Conservation (phyloP, 1,140 invertebrate species). For the Lasaia peninsularis region DNA sequence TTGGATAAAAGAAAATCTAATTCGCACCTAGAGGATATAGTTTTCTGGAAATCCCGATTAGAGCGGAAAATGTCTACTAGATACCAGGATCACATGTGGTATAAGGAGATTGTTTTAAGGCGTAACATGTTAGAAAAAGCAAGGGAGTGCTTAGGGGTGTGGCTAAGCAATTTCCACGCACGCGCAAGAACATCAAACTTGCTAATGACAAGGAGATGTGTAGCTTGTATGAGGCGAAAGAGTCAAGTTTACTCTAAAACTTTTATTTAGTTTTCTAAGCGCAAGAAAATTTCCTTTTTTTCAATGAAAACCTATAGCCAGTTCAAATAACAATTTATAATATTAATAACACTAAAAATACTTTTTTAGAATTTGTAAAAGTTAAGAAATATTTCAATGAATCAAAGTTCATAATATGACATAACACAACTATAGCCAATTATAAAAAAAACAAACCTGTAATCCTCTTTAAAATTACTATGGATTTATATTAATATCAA, state of each 20-base stretch:
- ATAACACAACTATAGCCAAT: too few relatives aligned
- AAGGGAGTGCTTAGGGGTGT: slow-evolving; percentile 37
- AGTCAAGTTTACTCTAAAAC: neutral
- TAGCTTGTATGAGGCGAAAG: neutral
- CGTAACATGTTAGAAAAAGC: slow-evolving; percentile 36
- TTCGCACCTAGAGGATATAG: slow-evolving; percentile 47
- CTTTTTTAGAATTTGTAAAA: too few relatives aligned
- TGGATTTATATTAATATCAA: neutral
- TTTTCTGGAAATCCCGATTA: slow-evolving; percentile 70
- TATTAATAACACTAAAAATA: too few relatives aligned
- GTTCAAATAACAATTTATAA: too few relatives aligned
- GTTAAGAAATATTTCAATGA: too few relatives aligned
- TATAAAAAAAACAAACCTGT: too few relatives aligned
- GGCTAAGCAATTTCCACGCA: slow-evolving; percentile 41
- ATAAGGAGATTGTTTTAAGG: slow-evolving; percentile 15
- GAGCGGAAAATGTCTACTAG: slow-evolving; percentile 72
- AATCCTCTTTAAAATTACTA: too few relatives aligned
- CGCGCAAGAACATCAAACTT: slow-evolving; percentile 30
- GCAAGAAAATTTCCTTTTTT: too few relatives aligned
- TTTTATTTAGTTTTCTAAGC: too few relatives aligned
- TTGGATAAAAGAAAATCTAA: slow-evolving; percentile 57
- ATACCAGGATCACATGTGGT: slow-evolving; percentile 51
- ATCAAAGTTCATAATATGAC: too few relatives aligned
- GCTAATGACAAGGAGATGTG: neutral
- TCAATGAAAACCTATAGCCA: too few relatives aligned